These are phyloP conservation scores for Halocynthia aurantium DNA, from an alignment of 23 tunicate genomes.

Conservation along the genomic window DNA sequence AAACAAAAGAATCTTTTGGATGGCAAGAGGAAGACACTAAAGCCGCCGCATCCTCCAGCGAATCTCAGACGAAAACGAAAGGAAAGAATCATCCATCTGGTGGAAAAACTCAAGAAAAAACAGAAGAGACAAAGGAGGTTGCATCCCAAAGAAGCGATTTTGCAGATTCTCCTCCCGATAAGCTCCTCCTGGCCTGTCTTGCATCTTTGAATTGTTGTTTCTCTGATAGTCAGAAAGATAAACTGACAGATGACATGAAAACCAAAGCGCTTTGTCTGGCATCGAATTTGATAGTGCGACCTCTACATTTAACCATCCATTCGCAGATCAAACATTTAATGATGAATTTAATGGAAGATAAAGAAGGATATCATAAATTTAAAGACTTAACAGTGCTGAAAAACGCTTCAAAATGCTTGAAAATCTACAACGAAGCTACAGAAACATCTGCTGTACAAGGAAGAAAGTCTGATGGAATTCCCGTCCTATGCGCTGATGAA, in stretches of 20 bases:
- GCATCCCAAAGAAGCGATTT: background rate
- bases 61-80: conserved; percentile 6
- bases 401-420: conserved; percentile 27
- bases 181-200: conserved; percentile 39
- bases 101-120: conserved; percentile 2
- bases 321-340: conserved; percentile 32
- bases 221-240: background rate
- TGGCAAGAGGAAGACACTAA: conserved; percentile 56
- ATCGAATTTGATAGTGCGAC: conserved; percentile 39
- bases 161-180: conserved; percentile 47
- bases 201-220: conserved; percentile 52
- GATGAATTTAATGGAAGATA: conserved; percentile 35
- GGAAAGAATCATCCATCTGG: background rate
- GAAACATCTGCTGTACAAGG: background rate
- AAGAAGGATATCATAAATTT: conserved; percentile 34
- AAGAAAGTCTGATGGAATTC: background rate
- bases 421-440: background rate
- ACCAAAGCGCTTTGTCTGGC: background rate
- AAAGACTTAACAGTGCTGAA: conserved; percentile 52
- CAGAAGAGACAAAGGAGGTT: background rate
- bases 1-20: conserved; percentile 74
- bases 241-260: conserved; percentile 1
- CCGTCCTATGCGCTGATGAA: conserved; percentile 9
- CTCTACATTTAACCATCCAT: conserved; percentile 33
- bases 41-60: background rate